Evolutionary conservation across 2,888 invertebrate genomes (phyloP).

Genomic region (Diaperis boleti): DNA sequence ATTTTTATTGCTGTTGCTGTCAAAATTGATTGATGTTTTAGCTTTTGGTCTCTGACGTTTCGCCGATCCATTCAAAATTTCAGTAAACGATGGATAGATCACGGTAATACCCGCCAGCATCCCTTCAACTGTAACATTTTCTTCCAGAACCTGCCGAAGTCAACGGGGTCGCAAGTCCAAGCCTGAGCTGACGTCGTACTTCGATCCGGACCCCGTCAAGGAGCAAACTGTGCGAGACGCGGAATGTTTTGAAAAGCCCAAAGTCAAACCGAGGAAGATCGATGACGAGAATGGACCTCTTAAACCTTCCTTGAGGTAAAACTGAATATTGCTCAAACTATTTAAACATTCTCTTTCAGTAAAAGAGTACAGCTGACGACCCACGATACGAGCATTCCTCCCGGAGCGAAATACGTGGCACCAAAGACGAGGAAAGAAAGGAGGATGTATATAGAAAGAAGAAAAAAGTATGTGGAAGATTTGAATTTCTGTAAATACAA

Average conservation of each 20-base stretch:
- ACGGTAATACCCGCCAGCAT: conserved; percentile 14
- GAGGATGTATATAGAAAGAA: conserved; percentile 48
- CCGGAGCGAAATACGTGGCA: conserved; percentile 48
- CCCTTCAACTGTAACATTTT: too few species aligned
- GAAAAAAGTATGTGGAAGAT: conserved; percentile 48
- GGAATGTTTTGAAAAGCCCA: not conserved
- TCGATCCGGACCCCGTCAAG: conserved; percentile 12
- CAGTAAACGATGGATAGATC: conserved; percentile 27
- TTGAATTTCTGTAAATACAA: conserved; percentile 57
- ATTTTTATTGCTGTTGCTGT: too few species aligned
- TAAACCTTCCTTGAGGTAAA: conserved; percentile 23
- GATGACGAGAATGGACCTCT: not conserved
- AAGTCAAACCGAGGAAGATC: not conserved
- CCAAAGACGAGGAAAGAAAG: conserved; percentile 52
- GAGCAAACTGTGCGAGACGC: conserved; percentile 12
- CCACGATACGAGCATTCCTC: conserved; percentile 3
- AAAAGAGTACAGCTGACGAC: conserved; percentile 43
- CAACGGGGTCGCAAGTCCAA: too few species aligned
- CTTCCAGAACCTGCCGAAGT: too few species aligned
- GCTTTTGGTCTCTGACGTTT: too few species aligned
- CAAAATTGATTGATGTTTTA: too few species aligned
- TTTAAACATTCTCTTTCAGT: conserved; percentile 33
- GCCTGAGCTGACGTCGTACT: too few species aligned
- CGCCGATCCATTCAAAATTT: conserved; percentile 16
- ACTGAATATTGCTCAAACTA: not conserved